Conservation (phyloP, 2,888 invertebrate species). For the Thecocarcelia acutangulata region DNA sequence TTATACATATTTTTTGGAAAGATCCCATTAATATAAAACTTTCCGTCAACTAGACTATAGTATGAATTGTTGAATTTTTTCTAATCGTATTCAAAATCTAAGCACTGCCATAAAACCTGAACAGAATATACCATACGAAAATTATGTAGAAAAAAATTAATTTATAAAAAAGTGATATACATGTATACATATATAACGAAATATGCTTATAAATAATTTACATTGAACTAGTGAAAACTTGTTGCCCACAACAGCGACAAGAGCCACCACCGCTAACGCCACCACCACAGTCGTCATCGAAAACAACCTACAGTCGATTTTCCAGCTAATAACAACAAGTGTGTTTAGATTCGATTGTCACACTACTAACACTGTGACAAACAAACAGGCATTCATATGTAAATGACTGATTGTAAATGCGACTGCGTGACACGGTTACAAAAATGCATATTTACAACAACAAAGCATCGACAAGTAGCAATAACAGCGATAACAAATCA, state of each 20-base stretch:
- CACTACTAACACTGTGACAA: constrained; percentile 62
- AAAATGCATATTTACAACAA: constrained; percentile 54
- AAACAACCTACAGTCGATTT: constrained; percentile 32
- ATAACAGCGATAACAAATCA: background rate
- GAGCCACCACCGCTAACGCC: constrained; percentile 49
- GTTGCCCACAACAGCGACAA: constrained; percentile 44
- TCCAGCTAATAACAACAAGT: constrained; percentile 39
- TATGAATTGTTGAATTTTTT: too few relatives aligned
- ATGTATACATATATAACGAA: constrained; percentile 48
- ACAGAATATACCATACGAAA: constrained; percentile 10
- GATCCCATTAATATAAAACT: too few relatives aligned
- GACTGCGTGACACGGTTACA: constrained; percentile 71
- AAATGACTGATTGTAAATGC: constrained; percentile 53
- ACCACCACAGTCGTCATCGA: background rate
- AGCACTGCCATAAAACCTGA: constrained; percentile 7
- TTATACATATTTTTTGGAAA: too few relatives aligned
- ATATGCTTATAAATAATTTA: constrained; percentile 37
- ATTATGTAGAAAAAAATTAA: constrained; percentile 2
- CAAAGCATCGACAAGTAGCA: constrained; percentile 13
- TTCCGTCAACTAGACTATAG: too few relatives aligned
- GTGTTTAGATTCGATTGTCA: constrained; percentile 51
- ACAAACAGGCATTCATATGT: constrained; percentile 47
- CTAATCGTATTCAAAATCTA: background rate
- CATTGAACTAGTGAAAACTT: constrained; percentile 63
- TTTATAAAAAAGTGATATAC: constrained; percentile 4